phyloP scores from a whole-genome alignment of 2,888 invertebrate genomes.

The Drosophila flavopinicola region DNA sequence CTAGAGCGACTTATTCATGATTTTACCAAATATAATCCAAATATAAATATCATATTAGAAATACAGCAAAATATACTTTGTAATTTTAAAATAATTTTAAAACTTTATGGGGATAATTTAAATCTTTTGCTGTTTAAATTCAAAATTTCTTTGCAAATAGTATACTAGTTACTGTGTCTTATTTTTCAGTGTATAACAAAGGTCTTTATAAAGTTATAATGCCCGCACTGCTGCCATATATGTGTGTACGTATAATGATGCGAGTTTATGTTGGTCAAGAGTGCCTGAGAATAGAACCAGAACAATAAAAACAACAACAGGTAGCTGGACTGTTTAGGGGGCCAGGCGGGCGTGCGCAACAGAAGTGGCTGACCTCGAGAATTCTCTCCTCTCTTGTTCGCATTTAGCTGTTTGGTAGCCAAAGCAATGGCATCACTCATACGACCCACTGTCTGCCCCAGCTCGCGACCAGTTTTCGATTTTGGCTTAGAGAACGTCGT shows the following conservation, averaged over 20 bases:
- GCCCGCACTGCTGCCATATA: background rate
- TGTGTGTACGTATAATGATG: slow-evolving; percentile 39
- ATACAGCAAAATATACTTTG: no score
- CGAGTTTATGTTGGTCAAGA: slow-evolving; percentile 69
- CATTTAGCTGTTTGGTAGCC: slow-evolving; percentile 10
- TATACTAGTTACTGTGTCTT: background rate
- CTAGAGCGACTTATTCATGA: no score
- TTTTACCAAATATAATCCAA: no score
- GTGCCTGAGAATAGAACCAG: slow-evolving; percentile 62
- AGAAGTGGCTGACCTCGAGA: slow-evolving; percentile 77
- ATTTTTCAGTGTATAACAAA: slow-evolving; percentile 1
- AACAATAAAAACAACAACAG: slow-evolving; percentile 26
- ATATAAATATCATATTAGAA: no score
- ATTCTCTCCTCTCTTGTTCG: slow-evolving; percentile 40
- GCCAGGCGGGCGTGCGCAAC: slow-evolving; percentile 33
- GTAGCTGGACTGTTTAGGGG: slow-evolving; percentile 32
- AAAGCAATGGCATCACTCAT: slow-evolving; percentile 65
- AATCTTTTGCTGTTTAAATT: no score
- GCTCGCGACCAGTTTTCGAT: slow-evolving; percentile 31
- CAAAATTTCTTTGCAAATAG: no score
- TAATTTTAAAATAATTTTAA: no score
- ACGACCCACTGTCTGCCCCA: slow-evolving; percentile 47
- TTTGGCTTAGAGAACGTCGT: slow-evolving; percentile 47
- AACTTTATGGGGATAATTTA: no score
- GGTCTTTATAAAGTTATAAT: slow-evolving; percentile 20